Evolutionary conservation across 2,113 vertebrate genomes (phyloP).

Genomic region (Proteles cristata): DNA sequence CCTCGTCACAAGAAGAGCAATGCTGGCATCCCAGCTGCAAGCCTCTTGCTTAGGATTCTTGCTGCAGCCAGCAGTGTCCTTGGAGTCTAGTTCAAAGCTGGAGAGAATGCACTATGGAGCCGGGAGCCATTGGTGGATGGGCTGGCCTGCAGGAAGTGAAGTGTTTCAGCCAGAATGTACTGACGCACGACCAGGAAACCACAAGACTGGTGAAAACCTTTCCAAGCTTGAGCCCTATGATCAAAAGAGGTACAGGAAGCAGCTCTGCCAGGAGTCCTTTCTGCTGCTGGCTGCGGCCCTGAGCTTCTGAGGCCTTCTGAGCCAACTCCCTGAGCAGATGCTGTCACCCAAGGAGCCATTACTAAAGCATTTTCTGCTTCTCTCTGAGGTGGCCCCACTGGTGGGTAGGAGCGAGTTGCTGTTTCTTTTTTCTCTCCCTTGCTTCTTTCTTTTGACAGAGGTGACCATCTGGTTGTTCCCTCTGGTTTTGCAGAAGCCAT

Average conservation of each 20-base stretch:
- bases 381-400: background rate
- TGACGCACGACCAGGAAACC: constrained; percentile 73
- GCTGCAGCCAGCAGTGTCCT: constrained; percentile 49
- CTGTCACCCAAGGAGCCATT: background rate
- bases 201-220: constrained; percentile 65
- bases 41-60: background rate
- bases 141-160: constrained; percentile 56
- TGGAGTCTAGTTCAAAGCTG: constrained; percentile 67
- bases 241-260: constrained; percentile 65
- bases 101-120: background rate
- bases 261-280: constrained; percentile 37
- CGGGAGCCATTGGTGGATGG: constrained; percentile 3
- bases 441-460: background rate
- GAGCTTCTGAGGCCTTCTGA: background rate
- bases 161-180: constrained; percentile 68
- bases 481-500: background rate
- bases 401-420: background rate
- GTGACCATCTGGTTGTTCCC: background rate
- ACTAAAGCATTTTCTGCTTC: background rate
- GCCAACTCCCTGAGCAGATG: background rate
- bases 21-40: background rate
- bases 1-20: background rate
- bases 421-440: background rate
- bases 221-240: constrained; percentile 64
- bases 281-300: constrained; percentile 34